Conservation (phyloP, 2,888 invertebrate genomes). For the Rhagium mordax region DNA sequence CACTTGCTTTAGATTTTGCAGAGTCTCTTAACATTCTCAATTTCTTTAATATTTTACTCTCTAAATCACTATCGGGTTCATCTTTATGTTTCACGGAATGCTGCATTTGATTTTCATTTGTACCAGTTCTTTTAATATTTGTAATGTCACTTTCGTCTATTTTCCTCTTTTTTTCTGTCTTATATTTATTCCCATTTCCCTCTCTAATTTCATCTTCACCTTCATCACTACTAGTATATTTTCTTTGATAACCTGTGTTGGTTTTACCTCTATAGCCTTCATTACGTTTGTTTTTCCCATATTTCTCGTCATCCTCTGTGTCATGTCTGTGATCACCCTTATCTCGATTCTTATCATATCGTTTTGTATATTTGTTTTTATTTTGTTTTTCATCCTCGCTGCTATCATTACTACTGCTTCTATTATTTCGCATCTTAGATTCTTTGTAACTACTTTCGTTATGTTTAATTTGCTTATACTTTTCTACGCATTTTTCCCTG, state of each 20-base stretch:
- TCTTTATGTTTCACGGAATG: slow-evolving; percentile 44
- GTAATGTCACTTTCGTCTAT: background rate
- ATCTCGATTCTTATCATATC: slow-evolving; percentile 25
- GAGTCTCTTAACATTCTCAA: slow-evolving; percentile 50
- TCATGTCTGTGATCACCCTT: slow-evolving; percentile 2
- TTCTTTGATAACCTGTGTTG: background rate
- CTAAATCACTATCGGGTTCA: slow-evolving; percentile 41
- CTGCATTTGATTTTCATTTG: slow-evolving; percentile 27
- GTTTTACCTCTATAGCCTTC: background rate
- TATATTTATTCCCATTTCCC: background rate
- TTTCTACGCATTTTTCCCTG: background rate
- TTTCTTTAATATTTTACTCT: slow-evolving; percentile 44
- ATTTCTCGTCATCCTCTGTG: background rate
- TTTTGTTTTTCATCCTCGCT: slow-evolving; percentile 26
- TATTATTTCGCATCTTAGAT: slow-evolving; percentile 26
- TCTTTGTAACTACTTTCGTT: slow-evolving; percentile 15
- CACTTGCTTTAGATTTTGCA: slow-evolving; percentile 24
- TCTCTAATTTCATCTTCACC: slow-evolving; percentile 42
- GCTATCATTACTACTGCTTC: slow-evolving; percentile 26
- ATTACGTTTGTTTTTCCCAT: slow-evolving; percentile 14
- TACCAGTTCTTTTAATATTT: background rate
- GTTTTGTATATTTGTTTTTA: slow-evolving; percentile 22
- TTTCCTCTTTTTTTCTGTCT: background rate
- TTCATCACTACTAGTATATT: slow-evolving; percentile 29
- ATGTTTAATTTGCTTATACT: slow-evolving; percentile 18